These are phyloP conservation scores for Mungos mungo DNA, from an alignment of 2,113 vertebrate genomes.

Conservation along the genomic window DNA sequence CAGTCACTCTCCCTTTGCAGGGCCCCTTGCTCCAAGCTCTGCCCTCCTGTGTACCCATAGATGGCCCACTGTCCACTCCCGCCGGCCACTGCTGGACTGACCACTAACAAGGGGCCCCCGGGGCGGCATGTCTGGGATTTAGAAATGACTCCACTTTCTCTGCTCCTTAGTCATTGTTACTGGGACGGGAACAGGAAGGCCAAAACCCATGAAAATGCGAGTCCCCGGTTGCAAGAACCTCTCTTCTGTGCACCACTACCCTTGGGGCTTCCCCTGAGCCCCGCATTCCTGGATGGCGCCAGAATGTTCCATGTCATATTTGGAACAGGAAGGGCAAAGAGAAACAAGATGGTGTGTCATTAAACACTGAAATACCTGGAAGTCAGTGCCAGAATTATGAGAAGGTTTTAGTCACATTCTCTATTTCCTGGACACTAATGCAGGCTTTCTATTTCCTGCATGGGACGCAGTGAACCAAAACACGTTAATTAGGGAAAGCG, in stretches of 20 bases:
- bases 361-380: slow-evolving; percentile 26
- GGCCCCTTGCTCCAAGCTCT: neutral
- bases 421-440: neutral
- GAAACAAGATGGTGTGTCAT: slow-evolving; percentile 41
- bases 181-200: neutral
- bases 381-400: neutral
- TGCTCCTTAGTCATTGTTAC: slow-evolving; percentile 66
- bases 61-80: neutral
- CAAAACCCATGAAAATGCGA: neutral
- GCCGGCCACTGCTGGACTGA: neutral
- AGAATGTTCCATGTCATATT: slow-evolving; percentile 32
- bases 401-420: slow-evolving; percentile 37
- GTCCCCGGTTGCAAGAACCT: neutral
- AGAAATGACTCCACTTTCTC: slow-evolving; percentile 61
- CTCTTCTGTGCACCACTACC: neutral
- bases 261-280: neutral
- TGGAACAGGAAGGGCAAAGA: slow-evolving; percentile 29
- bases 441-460: slow-evolving; percentile 19
- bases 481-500: neutral
- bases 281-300: neutral
- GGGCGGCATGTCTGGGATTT: slow-evolving; percentile 24
- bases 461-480: neutral
- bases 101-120: neutral
- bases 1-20: neutral
- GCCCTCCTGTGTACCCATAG: neutral